Evolutionary conservation across 1,140 invertebrate genomes (phyloP), one percentile per base, ranked within the genome.

Genomic region (Apolygus lucorum): DNA sequence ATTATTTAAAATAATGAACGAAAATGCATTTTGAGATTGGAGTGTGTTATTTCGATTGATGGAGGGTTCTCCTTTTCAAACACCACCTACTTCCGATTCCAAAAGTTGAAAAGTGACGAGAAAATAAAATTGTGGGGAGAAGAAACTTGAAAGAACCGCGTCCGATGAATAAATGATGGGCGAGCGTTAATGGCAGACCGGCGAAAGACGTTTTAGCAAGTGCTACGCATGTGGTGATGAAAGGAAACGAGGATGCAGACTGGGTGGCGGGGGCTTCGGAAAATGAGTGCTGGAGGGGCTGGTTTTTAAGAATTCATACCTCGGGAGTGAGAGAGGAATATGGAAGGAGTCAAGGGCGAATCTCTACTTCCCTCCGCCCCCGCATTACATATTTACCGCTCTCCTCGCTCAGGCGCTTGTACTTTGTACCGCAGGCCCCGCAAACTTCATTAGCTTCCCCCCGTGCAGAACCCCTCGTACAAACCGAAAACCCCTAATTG

Each of bases 401-500:
- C 54, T 21, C 54, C 54, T 4, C 54, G 4, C 13, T 59, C 22
- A 13, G 4, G 54, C 54, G 11, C 54, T 59, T 14, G 54, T 59
- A 59, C 54, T 59, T 59, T 59, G 54, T 59, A 24, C 54, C 13
- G 22, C 54, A 59, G 22, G n/a, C n/a, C 54, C 54, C 54, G 4
- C 34, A 59, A 59, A 59, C 54, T 59, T 59, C 54, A 24, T 59
- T 59, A 59, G 54, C 11, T 59, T 24, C 54, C 54, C 22, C 54
- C 11, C 22, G 8, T 11, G 54, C 22, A 4, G 54, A 13, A 22
- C 22, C 54, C n/a, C n/a, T n/a, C 34, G 4, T 17, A 42, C 34
- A 17, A 42, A 42, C 34, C 34, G 11, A 59, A 59, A 66, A 66
- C 64, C 64, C 28, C 64, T 66, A 66, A 66, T 66, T 66, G 64